Evolutionary conservation across 2,797 vertebrate genomes (phyloP).

Genomic region (Platyrinchus mystaceus): DNA sequence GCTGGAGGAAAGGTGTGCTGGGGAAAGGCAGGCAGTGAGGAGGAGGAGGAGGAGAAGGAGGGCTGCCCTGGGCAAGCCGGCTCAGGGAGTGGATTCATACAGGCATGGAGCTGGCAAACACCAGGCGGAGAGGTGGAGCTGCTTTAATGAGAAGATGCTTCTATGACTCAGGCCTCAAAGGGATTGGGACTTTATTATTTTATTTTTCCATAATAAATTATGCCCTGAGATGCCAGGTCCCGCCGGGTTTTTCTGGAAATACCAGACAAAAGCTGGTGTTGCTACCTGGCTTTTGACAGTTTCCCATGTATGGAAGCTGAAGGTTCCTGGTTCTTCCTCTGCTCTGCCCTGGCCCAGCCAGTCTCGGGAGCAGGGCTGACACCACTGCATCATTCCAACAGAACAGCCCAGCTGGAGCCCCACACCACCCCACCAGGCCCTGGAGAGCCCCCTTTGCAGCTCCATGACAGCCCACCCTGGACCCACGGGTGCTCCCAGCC

Average conservation of each 20-base stretch:
- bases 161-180: conserved; percentile 76
- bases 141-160: conserved; percentile 75
- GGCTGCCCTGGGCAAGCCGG: conserved; percentile 25
- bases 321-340: conserved; percentile 27
- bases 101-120: conserved; percentile 46
- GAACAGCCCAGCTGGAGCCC: not conserved
- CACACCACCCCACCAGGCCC: not conserved
- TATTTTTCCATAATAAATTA: conserved; percentile 80
- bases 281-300: conserved; percentile 56
- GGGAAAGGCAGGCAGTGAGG: not conserved
- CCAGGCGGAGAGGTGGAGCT: conserved; percentile 65
- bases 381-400: not conserved
- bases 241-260: conserved; percentile 69
- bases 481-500: rapidly evolving
- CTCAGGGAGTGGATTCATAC: conserved; percentile 26
- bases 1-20: not conserved
- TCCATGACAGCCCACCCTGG: rapidly evolving
- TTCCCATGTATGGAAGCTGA: conserved; percentile 53
- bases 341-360: not conserved
- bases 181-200: conserved; percentile 76
- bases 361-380: not conserved
- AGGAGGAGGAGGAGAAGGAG: not conserved
- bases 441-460: not conserved
- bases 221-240: conserved; percentile 67
- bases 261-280: conserved; percentile 67